A percentile compares a stretch with the other conserved stretches of the same genome.
These are phyloP conservation scores for Anodontia alba DNA, from an alignment of 2,888 invertebrate species.

Conservation along the genomic window DNA sequence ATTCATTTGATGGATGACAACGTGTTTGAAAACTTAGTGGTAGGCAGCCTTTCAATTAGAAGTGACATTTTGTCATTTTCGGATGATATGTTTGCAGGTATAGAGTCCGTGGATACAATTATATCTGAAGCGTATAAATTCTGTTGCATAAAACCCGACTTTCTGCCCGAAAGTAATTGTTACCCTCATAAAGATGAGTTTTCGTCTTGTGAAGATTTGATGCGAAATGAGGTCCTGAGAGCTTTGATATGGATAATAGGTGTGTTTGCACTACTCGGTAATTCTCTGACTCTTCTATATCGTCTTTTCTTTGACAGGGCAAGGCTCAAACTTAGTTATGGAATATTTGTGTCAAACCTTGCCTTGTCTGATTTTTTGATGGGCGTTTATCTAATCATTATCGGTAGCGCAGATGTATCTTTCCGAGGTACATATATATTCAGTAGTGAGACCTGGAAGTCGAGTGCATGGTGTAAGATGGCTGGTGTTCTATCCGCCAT, in stretches of 20 bases:
- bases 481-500: too few species aligned
- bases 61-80: neutral
- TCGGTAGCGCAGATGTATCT: too few species aligned
- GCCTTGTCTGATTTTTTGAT: too few species aligned
- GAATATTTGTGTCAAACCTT: too few species aligned
- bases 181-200: neutral
- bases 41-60: neutral
- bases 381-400: too few species aligned
- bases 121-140: neutral
- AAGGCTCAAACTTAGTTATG: too few species aligned
- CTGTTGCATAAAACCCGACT: neutral
- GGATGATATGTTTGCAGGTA: neutral
- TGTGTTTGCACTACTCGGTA: neutral
- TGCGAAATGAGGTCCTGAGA: neutral
- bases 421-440: too few species aligned
- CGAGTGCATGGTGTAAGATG: too few species aligned
- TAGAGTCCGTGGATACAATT: neutral
- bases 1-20: neutral
- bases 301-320: neutral
- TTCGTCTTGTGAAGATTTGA: neutral
- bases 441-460: too few species aligned
- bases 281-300: neutral
- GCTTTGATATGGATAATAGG: neutral
- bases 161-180: neutral
- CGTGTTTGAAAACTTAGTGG: too few species aligned